Evolutionary conservation across 2,888 invertebrate species (phyloP).

Genomic region (Drosophila buzzatii): DNA sequence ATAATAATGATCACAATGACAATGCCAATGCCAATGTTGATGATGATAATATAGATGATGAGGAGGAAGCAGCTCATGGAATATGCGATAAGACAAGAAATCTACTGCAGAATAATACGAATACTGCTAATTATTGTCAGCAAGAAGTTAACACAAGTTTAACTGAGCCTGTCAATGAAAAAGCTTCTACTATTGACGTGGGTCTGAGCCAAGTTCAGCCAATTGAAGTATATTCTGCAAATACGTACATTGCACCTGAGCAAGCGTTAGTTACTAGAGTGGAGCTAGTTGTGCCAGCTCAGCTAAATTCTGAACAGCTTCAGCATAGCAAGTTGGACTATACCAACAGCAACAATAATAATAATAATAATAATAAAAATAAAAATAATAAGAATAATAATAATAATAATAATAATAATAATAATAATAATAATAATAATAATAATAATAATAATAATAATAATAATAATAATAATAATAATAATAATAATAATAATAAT

Average conservation of each 20-base stretch:
- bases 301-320: not conserved
- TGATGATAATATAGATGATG: not conserved
- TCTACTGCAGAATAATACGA: not conserved
- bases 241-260: constrained; percentile 63
- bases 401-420: not conserved
- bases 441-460: constrained; percentile 5
- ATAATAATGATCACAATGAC: not conserved
- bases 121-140: constrained; percentile 1
- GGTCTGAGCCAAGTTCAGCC: not conserved
- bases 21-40: not conserved
- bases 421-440: constrained; percentile 9
- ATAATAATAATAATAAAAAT: not conserved
- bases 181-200: not conserved
- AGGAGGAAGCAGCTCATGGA: not conserved
- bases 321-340: constrained; percentile 32
- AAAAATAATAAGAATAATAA: constrained; percentile 11
- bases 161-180: not conserved
- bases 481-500: constrained; percentile 10
- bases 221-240: constrained; percentile 16
- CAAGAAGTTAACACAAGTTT: not conserved
- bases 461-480: not conserved
- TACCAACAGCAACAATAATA: constrained; percentile 8
- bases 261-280: constrained; percentile 73
- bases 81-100: not conserved
- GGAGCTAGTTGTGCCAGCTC: constrained; percentile 71